phyloP scores from a whole-genome alignment of 1,140 invertebrate genomes.

The Asbolus verrucosus region DNA sequence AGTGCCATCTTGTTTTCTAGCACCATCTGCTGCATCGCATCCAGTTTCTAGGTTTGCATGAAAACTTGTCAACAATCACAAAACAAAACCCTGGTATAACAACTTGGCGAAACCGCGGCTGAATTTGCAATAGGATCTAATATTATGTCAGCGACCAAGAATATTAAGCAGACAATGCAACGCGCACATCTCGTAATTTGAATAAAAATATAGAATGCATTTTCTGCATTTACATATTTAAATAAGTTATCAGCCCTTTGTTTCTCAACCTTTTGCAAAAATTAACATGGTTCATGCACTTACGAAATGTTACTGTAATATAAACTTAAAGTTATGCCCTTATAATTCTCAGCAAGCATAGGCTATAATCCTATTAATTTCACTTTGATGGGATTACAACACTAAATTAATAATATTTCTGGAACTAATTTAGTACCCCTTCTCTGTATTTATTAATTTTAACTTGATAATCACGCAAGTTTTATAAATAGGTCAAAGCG shows the following conservation, averaged over 20 bases:
- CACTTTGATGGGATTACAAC: not conserved
- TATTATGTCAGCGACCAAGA: not conserved
- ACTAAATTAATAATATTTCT: not conserved
- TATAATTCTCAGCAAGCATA: not conserved
- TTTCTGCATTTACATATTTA: not conserved
- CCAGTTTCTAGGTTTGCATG: conserved; percentile 30
- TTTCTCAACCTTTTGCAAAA: no score
- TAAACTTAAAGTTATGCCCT: not conserved
- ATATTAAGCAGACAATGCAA: conserved; percentile 8
- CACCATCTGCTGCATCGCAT: conserved; percentile 25
- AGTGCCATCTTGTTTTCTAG: conserved; percentile 34
- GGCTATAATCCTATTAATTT: not conserved
- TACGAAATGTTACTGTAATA: no score
- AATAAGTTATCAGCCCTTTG: no score
- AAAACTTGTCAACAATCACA: conserved; percentile 35
- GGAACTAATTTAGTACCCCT: no score
- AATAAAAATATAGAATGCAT: no score
- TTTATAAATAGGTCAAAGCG: no score
- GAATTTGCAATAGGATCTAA: conserved; percentile 23
- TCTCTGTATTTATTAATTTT: no score
- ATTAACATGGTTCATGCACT: no score
- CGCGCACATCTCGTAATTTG: not conserved
- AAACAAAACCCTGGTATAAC: conserved; percentile 32
- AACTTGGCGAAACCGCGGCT: conserved; percentile 10
- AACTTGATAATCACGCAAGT: no score